Conservation (phyloP, 2,888 invertebrate species). For the Dioctria linearis region DNA sequence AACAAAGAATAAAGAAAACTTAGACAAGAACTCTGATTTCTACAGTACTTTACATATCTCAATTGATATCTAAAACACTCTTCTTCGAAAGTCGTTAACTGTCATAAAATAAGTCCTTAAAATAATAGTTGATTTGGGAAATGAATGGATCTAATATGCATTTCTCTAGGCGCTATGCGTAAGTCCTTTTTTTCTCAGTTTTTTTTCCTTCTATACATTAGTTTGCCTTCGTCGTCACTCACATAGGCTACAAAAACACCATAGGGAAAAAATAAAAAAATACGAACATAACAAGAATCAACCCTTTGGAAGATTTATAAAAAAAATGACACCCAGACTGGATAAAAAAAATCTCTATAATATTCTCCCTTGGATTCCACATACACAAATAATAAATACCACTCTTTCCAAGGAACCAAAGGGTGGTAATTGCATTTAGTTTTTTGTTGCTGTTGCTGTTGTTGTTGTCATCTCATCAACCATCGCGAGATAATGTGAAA, state of each 20-base stretch:
- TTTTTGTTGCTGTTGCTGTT: no score
- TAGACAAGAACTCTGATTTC: not conserved
- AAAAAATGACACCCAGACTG: constrained; percentile 30
- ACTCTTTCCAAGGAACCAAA: constrained; percentile 21
- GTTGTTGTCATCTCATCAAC: not conserved
- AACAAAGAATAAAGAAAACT: no score
- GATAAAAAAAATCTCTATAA: constrained; percentile 18
- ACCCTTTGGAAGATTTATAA: constrained; percentile 24
- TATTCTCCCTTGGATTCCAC: constrained; percentile 28
- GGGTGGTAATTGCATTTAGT: constrained; percentile 41
- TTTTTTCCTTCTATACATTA: no score
- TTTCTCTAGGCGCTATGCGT: not conserved
- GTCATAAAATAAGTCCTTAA: constrained; percentile 35
- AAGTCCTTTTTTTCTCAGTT: constrained; percentile 19
- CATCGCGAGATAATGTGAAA: constrained; percentile 6
- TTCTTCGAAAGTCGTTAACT: constrained; percentile 16
- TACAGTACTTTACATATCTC: not conserved
- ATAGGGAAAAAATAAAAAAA: not conserved
- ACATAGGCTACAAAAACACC: not conserved
- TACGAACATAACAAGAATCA: constrained; percentile 15
- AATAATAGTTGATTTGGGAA: constrained; percentile 32
- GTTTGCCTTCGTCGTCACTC: not conserved
- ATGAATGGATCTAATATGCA: constrained; percentile 31
- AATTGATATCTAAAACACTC: not conserved
- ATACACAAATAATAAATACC: constrained; percentile 33